phyloP scores from a whole-genome alignment of 2,113 vertebrate genomes.

The Australoheros scitulus region DNA sequence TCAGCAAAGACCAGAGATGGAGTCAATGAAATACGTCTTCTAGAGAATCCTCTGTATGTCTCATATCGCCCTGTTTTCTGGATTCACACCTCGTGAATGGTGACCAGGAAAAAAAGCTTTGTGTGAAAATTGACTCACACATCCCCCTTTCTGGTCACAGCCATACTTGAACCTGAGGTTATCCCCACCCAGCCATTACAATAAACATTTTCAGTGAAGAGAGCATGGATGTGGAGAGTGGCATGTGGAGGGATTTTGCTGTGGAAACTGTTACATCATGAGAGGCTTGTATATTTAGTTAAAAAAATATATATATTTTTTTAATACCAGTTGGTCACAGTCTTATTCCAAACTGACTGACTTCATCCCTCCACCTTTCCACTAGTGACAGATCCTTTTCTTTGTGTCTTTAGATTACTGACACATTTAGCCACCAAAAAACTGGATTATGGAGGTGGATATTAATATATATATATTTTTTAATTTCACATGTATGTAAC shows the following conservation, averaged over 20 bases:
- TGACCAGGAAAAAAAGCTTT: background rate
- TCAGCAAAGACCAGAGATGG: background rate
- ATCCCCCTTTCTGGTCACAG: background rate
- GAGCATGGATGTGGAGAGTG: background rate
- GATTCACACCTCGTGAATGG: background rate
- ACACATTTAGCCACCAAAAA: too few relatives aligned
- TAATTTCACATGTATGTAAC: too few relatives aligned
- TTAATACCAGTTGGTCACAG: background rate
- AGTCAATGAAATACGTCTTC: background rate
- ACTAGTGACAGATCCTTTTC: background rate
- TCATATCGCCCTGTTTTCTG: background rate
- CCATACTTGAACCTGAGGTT: slow-evolving; percentile 18
- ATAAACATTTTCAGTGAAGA: slow-evolving; percentile 29
- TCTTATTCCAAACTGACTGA: background rate
- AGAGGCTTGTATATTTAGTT: slow-evolving; percentile 1
- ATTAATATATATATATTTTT: too few relatives aligned
- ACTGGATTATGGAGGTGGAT: too few relatives aligned
- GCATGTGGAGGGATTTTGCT: slow-evolving; percentile 21
- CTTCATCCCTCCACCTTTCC: too few relatives aligned
- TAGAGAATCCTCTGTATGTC: background rate
- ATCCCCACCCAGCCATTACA: slow-evolving; percentile 38
- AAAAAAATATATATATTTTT: background rate
- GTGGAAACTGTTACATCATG: slow-evolving; percentile 47
- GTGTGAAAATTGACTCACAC: slow-evolving; percentile 5
- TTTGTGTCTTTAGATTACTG: too few relatives aligned